phyloP scores from a whole-genome alignment of 2,888 invertebrate genomes.

The Deilephila elpenor region DNA sequence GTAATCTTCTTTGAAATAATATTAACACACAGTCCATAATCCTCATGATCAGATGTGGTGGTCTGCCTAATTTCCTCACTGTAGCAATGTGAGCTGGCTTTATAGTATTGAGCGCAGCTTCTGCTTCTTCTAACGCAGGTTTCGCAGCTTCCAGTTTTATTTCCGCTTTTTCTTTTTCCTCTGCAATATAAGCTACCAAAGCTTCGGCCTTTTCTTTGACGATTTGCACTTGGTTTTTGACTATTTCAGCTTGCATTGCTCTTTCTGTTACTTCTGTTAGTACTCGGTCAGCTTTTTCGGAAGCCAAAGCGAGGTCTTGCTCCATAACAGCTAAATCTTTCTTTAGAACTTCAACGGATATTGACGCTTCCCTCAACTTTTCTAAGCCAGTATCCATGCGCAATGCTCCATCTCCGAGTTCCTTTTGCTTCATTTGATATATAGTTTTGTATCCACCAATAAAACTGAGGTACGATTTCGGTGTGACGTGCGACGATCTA shows the following conservation, averaged over 20 bases:
- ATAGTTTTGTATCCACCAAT: conserved; percentile 98
- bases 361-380: conserved; percentile 97
- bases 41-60: conserved; percentile 98
- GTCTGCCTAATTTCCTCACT: conserved; percentile 96
- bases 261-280: conserved; percentile 95
- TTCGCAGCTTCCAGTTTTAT: conserved; percentile 97
- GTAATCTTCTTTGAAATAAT: conserved; percentile 94
- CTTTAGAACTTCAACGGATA: conserved; percentile 95
- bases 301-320: conserved; percentile 95
- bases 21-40: conserved; percentile 99
- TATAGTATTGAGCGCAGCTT: conserved; percentile 97
- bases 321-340: conserved; percentile 97
- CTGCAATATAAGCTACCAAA: conserved; percentile 93
- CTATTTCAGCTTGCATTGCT: conserved; percentile 97
- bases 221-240: conserved; percentile 97
- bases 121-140: conserved; percentile 97
- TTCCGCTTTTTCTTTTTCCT: conserved; percentile 96
- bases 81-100: conserved; percentile 98
- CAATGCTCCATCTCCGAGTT: conserved; percentile 94
- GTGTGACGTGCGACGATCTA: conserved; percentile 97
- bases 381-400: conserved; percentile 98
- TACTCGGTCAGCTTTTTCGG: conserved; percentile 95
- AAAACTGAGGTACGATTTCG: conserved; percentile 98
- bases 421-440: conserved; percentile 94
- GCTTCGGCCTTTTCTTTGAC: conserved; percentile 98